Evolutionary conservation across 2,113 vertebrate genomes (phyloP), one percentile per base, ranked within the genome.

Genomic region (Typhlomys cinereus): DNA sequence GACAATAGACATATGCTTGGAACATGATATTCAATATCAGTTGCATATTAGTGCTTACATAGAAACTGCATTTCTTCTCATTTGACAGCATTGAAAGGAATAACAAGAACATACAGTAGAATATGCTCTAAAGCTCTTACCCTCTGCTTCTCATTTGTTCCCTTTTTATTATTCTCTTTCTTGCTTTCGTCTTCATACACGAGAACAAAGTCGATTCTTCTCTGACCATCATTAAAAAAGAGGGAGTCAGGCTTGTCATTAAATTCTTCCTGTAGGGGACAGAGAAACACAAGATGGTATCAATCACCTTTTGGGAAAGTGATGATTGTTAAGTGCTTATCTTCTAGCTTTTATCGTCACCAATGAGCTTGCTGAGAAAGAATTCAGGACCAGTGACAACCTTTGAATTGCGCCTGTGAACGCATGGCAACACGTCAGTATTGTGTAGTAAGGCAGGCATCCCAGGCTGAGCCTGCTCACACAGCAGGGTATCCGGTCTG

Each of bases 171-270:
- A 94, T 95, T 97, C 0, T 98, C 98, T 95, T 98, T 99, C 95
- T 96, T 98, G 14, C 97, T 98, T 96, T 99, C 99, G 95, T 99
- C 99, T 96, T 99, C 99, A 83, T 99, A 99, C 4, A 98, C 99
- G 48, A 99, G 97, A 94, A 99, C 96, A 95, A 99, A 99, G 97
- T 99, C 99, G 29, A 99, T 98, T 95, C 98, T 98, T 97, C 99
- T 95, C 52, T 98, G 97, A 25, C 98, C 99, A 13, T 99, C 99
- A 0, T 98, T 99, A 96, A 99, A 99, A 97, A 98, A 99, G 20
- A 99, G 94, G 10, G 98, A 99, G 92, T 99, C 98, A 0, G 98
- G 93, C n/a, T 99, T 98, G 80, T 96, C 89, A 74, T 99, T 98
- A 96, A 99, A 99, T 96, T 99, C 99, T 44, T 95, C 97, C 99